These are phyloP conservation scores for Muscicapa striata DNA, from an alignment of 2,797 vertebrate species.

Conservation along the genomic window DNA sequence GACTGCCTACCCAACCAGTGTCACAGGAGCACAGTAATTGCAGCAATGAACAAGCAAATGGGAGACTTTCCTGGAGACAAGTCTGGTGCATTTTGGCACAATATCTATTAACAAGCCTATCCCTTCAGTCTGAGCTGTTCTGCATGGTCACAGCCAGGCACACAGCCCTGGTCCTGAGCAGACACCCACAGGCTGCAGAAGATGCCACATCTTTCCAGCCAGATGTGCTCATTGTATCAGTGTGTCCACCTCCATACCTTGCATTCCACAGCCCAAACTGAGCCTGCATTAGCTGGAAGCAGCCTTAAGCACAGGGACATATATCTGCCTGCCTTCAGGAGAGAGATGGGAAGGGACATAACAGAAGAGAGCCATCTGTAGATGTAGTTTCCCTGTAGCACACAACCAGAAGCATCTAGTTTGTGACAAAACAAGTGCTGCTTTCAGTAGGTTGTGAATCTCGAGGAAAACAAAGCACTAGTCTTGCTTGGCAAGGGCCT, in stretches of 20 bases:
- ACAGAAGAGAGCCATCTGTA: not conserved
- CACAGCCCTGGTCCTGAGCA: rapidly evolving
- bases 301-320: not conserved
- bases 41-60: not conserved
- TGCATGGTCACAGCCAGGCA: not conserved
- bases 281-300: not conserved
- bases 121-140: not conserved
- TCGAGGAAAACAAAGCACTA: not conserved
- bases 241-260: not conserved
- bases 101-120: not conserved
- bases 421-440: not conserved
- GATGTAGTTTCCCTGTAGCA: not conserved
- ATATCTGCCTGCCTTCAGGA: not conserved
- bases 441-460: not conserved
- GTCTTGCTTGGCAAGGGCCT: not conserved
- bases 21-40: not conserved
- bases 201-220: not conserved
- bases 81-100: not conserved
- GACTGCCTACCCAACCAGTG: not conserved
- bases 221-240: not conserved
- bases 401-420: not conserved
- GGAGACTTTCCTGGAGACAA: not conserved
- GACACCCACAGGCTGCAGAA: not conserved
- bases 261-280: not conserved
- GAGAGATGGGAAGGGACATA: not conserved